phyloP scores from a whole-genome alignment of 1,140 invertebrate species.

The Drosophila jambulina region DNA sequence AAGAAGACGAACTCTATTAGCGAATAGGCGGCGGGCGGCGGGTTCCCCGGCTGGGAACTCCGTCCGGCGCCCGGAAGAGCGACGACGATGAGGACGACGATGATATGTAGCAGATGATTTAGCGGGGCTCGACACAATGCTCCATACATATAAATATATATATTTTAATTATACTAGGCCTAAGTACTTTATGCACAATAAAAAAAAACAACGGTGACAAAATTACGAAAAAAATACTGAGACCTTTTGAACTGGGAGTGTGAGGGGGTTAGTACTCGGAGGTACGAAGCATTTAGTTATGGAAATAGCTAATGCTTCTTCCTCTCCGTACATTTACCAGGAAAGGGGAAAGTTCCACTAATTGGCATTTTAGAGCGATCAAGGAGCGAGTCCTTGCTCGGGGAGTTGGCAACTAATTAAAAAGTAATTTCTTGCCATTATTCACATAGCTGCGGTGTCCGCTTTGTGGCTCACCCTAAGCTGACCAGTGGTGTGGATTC shows the following conservation, averaged over 20 bases:
- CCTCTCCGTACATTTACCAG: background rate
- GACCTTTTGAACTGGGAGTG: background rate
- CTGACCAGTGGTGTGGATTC: slow-evolving; percentile 30
- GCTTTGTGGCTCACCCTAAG: slow-evolving; percentile 14
- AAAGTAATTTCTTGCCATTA: slow-evolving; percentile 61
- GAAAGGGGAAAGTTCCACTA: slow-evolving; percentile 4
- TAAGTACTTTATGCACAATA: slow-evolving; percentile 85
- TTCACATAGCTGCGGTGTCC: slow-evolving; percentile 29
- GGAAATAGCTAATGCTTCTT: background rate
- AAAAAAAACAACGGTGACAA: slow-evolving; percentile 85
- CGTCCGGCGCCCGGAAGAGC: slow-evolving; percentile 61
- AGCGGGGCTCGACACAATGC: slow-evolving; percentile 49
- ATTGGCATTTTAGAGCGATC: slow-evolving; percentile 26
- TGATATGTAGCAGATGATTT: slow-evolving; percentile 61
- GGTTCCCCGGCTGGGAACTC: slow-evolving; percentile 62
- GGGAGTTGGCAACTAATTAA: slow-evolving; percentile 62
- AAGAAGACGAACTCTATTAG: slow-evolving; percentile 55
- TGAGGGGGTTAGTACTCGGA: background rate
- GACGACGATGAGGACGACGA: slow-evolving; percentile 43
- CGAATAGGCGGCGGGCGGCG: slow-evolving; percentile 68
- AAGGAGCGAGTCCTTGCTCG: slow-evolving; percentile 10
- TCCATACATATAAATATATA: slow-evolving; percentile 74
- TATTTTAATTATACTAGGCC: slow-evolving; percentile 75
- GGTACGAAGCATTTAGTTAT: background rate
- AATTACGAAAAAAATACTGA: slow-evolving; percentile 77